A percentile compares a stretch with the other conserved stretches of the same genome.
phyloP scores from a whole-genome alignment of 2,113 vertebrate species.

The Bos indicus region DNA sequence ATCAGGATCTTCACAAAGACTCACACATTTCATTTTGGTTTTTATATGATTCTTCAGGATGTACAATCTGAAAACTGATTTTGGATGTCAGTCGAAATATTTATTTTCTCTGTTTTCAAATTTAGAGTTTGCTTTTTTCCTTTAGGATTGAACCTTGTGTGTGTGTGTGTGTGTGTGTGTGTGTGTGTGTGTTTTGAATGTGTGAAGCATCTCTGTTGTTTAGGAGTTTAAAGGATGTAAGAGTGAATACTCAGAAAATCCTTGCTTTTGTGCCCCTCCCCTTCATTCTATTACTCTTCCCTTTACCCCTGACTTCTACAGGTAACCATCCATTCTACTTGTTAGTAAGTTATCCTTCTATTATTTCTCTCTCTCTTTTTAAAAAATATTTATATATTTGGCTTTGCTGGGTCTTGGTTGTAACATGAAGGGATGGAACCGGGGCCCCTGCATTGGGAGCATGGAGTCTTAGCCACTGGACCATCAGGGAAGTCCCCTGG shows the following conservation, averaged over 20 bases:
- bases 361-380: background rate
- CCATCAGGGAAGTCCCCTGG: background rate
- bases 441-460: background rate
- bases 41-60: background rate
- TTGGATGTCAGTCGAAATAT: background rate
- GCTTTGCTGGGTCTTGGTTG: background rate
- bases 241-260: background rate
- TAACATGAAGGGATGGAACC: background rate
- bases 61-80: background rate
- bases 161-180: background rate
- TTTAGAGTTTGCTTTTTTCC: background rate
- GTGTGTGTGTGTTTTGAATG: background rate
- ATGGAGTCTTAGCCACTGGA: background rate
- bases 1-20: background rate
- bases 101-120: background rate
- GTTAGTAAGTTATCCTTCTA: background rate
- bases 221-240: background rate
- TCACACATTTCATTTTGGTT: background rate
- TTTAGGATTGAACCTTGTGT: background rate
- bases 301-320: background rate
- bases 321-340: background rate
- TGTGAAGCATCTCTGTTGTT: background rate
- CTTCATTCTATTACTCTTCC: background rate
- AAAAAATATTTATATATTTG: background rate
- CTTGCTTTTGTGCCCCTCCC: background rate